Base-by-base conservation (phyloP, 53 echinoderm and acorn worm species). In the Echinometra lucunter region DNA sequence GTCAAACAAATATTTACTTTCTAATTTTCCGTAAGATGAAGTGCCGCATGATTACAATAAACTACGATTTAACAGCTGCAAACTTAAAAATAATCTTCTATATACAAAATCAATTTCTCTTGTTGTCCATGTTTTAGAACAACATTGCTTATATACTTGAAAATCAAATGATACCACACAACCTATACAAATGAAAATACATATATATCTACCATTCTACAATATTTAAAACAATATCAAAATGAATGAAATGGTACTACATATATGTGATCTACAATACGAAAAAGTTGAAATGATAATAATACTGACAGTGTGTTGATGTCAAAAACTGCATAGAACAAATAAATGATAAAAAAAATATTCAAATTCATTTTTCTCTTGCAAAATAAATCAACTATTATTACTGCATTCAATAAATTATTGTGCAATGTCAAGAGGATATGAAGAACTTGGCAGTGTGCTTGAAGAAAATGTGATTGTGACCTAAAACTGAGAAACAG, bases 71-170 rank as follows among this genome's bases (percentile, higher is more conserved):
- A 78, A 78, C 93, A 92, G 93, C 93, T 92, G 93, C 93, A 92
- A 92, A 92, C 92, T 92, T 92, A 56, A 91, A 91, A 91, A 91
- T 91, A 92, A 78, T 92, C 69, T 92, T 55, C 80, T 92, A 92
- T 92, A 37, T 92, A 92, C 93, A 92, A 92, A 55, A 27, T 56
- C 37, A 17, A 57, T 44, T 11, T 83, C 21, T 85, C 85, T n/a
- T n/a, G n/a, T 85, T 85, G 38, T 85, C n/a, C 25, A 19, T 85
- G 45, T 45, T 44, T 45, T 17, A 88, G 21, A 89, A 89, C n/a
- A 89, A 63, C 60, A 89, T 89, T 89, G 56, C 88, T 53, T n/a
- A n/a, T 32, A 88, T 32, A 49, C 13, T 89, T n/a, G 32, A n/a
- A 88, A 55, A 53, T 53, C 53, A 53, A 53, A 53, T 38, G 38